phyloP scores from a whole-genome alignment of 2,797 vertebrate genomes.

The Pempheris klunzingeri region DNA sequence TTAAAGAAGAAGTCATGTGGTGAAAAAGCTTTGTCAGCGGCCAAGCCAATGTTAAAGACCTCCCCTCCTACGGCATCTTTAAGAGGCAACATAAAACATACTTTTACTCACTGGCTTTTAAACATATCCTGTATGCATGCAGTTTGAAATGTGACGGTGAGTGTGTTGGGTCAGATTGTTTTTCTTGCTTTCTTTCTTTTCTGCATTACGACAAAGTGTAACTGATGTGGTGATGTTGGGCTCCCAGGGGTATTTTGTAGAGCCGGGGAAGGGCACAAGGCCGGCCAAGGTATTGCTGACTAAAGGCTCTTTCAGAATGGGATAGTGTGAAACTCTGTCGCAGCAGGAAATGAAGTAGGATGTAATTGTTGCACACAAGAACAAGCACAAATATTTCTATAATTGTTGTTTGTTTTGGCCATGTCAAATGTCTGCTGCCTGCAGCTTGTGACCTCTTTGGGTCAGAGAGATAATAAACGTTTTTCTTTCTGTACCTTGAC shows the following conservation, averaged over 20 bases:
- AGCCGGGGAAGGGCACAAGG: not conserved
- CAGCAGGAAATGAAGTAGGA: conserved; percentile 4
- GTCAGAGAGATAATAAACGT: not conserved
- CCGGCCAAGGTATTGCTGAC: not conserved
- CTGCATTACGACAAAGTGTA: not conserved
- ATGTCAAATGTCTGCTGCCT: not conserved
- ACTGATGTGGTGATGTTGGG: not conserved
- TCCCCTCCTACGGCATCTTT: not conserved
- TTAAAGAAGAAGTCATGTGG: not conserved
- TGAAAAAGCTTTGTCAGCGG: not conserved
- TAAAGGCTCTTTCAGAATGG: not conserved
- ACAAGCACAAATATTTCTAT: not conserved
- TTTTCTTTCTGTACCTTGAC: not conserved
- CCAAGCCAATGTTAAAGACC: not conserved
- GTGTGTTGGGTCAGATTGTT: not conserved
- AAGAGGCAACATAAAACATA: not conserved
- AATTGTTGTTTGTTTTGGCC: too few relatives aligned
- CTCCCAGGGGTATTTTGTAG: not conserved
- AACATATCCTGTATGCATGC: not conserved
- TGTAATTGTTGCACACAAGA: not conserved
- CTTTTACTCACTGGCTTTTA: not conserved
- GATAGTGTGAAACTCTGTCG: not conserved
- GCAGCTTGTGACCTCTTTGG: not conserved
- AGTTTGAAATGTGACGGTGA: not conserved
- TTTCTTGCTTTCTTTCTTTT: not conserved